Base-by-base conservation (phyloP, 2,888 invertebrate species). In the Drosophila paranaensis region DNA sequence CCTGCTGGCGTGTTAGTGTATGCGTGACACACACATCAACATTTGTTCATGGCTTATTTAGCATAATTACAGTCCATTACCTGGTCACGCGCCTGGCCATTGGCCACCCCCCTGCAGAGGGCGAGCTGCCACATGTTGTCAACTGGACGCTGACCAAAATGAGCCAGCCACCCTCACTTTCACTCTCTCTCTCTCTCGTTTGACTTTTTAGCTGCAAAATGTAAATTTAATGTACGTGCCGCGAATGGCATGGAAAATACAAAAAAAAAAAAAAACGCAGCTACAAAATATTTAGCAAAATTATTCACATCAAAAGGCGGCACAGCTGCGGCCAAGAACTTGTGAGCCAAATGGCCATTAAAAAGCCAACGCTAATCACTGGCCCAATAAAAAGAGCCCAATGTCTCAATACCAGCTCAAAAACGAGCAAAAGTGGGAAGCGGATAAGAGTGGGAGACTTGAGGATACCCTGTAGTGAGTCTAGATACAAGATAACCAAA, bases 41-140 rank as follows among this genome's bases (percentile, higher is more conserved):
- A 72, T 81, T 83, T 79, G 63, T 79, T 81, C 79, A 83, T 80
- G 86, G 79, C 86, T 82, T 85, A 82, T 82, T 85, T 85, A 85
- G 86, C 84, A 85, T 85, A 85, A 85, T 85, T 85, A 82, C 79
- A 82, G 82, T 84, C 84, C 84, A 85, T 85, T 85, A 85, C 77
- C 82, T 84, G 82, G 86, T 81, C 86, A 84, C 83, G 86, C 78
- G 78, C 65, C 61, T 62, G 67, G 46, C 45, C 43, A 27, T 11
- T 16, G 8, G 54, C 54, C 30, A 9, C 27, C 55, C 39, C 50
- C 27, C 51, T 25, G 1, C 25, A 10, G 65, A 43, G 68, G 53
- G 57, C 46, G 53, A 77, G 71, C 57, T 80, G 82, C 84, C 84
- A 84, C 86, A 84, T 84, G 86, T 83, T 84, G 86, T 81, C 86